Base-by-base conservation (phyloP, 2,797 vertebrate genomes). In the Gephyroberyx darwinii region DNA sequence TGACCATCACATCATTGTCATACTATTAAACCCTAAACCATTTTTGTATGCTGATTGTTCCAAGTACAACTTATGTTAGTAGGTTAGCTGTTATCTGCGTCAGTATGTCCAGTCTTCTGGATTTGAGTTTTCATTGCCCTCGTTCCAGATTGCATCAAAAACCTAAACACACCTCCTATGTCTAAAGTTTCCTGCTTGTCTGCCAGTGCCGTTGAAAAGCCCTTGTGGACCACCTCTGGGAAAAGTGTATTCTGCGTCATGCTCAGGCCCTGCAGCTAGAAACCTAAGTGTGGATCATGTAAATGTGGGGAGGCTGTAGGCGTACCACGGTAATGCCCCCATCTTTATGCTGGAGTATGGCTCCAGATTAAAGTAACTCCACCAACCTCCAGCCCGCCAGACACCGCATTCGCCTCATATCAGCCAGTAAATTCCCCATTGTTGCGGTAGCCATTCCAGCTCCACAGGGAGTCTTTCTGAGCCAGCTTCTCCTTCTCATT, bases 311-410 rank as follows among this genome's bases (percentile, higher is more conserved):
- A 85, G 77, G 89, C 90, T 84, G 74, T 73, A 75, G 80, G 83
- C 82, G 70, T 69, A 56, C 88, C 48, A 84, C 90, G 89, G 91
- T 98, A 97, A 98, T 96, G 92, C 96, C 91, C 82, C 93, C 90
- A 96, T 96, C 95, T 95, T 88, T 94, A 97, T 98, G 95, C 96
- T 88, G 93, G 93, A 94, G 93, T 94, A 93, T 85, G 89, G 39
- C 93, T 92, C 93, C 95, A 95, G 96, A 96, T 98, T 97, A 96
- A 86, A 92, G 93, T 92, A 93, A 92, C 91, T 90, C 90, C 87
- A 61, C 82, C 87, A 83, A 74, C 86, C 86, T 84, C 72, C 74
- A 85, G 77, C 75, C 72, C 55, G 45, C 71, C 82, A 70, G 82
- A 73, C 74, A 85, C 75, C 83, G 80, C 76, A 74, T 80, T 88